phyloP scores from a whole-genome alignment of 1,140 invertebrate genomes.

The Helicoverpa zea region DNA sequence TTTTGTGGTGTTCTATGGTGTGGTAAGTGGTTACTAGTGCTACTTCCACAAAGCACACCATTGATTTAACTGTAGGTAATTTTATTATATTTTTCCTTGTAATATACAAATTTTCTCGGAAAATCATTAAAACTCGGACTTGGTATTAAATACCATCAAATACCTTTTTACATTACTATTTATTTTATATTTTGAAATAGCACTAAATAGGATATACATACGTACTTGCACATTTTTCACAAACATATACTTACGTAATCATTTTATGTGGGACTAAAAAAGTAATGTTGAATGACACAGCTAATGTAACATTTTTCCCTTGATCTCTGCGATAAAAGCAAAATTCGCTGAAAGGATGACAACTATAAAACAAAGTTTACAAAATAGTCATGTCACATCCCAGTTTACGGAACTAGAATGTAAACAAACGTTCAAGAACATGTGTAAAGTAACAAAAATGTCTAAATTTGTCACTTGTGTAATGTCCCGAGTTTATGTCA shows the following conservation, averaged over 20 bases:
- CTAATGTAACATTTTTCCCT: background rate
- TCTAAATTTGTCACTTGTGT: constrained; percentile 75
- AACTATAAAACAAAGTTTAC: constrained; percentile 1
- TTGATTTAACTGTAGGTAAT: background rate
- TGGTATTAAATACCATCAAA: too few relatives aligned
- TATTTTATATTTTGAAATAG: too few relatives aligned
- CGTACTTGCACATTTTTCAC: too few relatives aligned
- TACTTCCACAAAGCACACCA: background rate
- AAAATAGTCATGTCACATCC: constrained; percentile 32
- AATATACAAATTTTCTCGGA: too few relatives aligned
- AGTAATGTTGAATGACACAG: too few relatives aligned
- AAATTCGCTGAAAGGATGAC: background rate
- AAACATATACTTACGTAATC: too few relatives aligned
- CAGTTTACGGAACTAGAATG: constrained; percentile 43
- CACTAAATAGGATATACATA: too few relatives aligned
- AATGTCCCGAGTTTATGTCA: constrained; percentile 72
- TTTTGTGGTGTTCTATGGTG: constrained; percentile 10
- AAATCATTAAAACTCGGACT: background rate
- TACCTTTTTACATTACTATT: too few relatives aligned
- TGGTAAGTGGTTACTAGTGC: background rate
- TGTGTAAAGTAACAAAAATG: constrained; percentile 59
- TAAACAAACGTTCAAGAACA: constrained; percentile 43
- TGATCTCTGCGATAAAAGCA: constrained; percentile 18
- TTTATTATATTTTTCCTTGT: background rate
- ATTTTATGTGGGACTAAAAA: too few relatives aligned